Evolutionary conservation across 1,140 invertebrate species (phyloP).

Genomic region (Drosophila mojavensis): DNA sequence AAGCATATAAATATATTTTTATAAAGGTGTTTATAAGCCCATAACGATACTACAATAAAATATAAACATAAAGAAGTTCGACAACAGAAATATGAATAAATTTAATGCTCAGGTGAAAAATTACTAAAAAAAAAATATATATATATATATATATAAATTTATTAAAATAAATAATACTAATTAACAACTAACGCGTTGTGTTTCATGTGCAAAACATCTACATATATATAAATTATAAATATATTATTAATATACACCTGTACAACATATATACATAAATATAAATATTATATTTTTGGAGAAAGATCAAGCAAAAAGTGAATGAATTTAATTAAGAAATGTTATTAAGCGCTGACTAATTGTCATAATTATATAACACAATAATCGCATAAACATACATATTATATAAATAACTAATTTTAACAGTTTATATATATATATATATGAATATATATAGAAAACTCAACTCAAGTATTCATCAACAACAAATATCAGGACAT

Average conservation of each 20-base stretch:
- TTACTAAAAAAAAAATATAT: slow-evolving; percentile 19
- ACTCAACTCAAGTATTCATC: slow-evolving; percentile 47
- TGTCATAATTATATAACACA: slow-evolving; percentile 13
- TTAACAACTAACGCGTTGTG: slow-evolving; percentile 64
- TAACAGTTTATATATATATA: slow-evolving; percentile 1
- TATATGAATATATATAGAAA: slow-evolving; percentile 32
- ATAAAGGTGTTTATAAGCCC: slow-evolving; percentile 60
- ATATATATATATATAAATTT: too few relatives aligned
- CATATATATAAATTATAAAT: slow-evolving; percentile 36
- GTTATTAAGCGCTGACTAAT: slow-evolving; percentile 8
- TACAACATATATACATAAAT: slow-evolving; percentile 25
- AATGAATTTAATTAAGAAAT: slow-evolving; percentile 8
- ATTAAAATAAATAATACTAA: slow-evolving; percentile 24
- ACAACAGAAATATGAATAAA: slow-evolving; percentile 38
- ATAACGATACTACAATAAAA: slow-evolving; percentile 11
- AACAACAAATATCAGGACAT: slow-evolving; percentile 39
- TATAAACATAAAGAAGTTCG: slow-evolving; percentile 3
- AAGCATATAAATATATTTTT: slow-evolving; percentile 58
- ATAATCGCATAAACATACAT: slow-evolving; percentile 27
- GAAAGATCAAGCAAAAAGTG: slow-evolving; percentile 13
- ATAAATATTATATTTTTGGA: slow-evolving; percentile 72
- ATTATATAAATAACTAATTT: slow-evolving; percentile 20
- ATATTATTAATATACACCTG: slow-evolving; percentile 50
- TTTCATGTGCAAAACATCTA: slow-evolving; percentile 73
- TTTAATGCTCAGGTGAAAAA: slow-evolving; percentile 66